These are phyloP conservation scores for Meloidogyne floridensis DNA, from an alignment of 1,140 invertebrate species.

Conservation along the genomic window DNA sequence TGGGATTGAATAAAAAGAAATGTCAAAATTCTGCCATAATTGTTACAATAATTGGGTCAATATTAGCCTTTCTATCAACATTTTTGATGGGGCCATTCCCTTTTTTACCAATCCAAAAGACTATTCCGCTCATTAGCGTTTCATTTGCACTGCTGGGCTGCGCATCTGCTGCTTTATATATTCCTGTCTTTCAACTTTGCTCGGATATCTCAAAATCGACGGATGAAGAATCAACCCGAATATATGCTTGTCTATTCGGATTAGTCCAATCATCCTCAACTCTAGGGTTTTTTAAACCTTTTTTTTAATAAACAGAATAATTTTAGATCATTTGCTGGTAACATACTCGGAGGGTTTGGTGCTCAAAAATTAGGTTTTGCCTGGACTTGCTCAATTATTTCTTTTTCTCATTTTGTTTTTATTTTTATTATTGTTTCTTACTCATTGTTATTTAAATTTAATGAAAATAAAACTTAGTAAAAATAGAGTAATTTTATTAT, in stretches of 20 bases:
- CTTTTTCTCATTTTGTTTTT: slow-evolving; percentile 19
- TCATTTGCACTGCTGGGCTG: slow-evolving; percentile 17
- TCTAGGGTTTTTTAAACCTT: slow-evolving; percentile 14
- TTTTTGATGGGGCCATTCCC: slow-evolving; percentile 23
- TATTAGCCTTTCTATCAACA: neutral
- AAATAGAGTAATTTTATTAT: neutral
- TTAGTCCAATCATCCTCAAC: slow-evolving; percentile 27
- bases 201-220: slow-evolving; percentile 6
- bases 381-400: slow-evolving; percentile 18
- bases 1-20: slow-evolving; percentile 11
- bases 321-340: slow-evolving; percentile 23
- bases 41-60: slow-evolving; percentile 18
- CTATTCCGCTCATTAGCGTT: slow-evolving; percentile 1
- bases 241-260: slow-evolving; percentile 26
- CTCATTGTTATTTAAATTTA: neutral
- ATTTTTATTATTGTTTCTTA: neutral
- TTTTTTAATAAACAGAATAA: neutral
- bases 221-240: slow-evolving; percentile 12
- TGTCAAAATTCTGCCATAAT: slow-evolving; percentile 13
- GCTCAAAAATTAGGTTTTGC: slow-evolving; percentile 17
- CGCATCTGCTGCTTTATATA: slow-evolving; percentile 18
- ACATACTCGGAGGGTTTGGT: slow-evolving; percentile 17
- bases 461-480: neutral
- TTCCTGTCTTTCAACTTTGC: slow-evolving; percentile 22
- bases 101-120: slow-evolving; percentile 13